phyloP scores from a whole-genome alignment of 2,888 invertebrate genomes.

The Eristalis arbustorum region DNA sequence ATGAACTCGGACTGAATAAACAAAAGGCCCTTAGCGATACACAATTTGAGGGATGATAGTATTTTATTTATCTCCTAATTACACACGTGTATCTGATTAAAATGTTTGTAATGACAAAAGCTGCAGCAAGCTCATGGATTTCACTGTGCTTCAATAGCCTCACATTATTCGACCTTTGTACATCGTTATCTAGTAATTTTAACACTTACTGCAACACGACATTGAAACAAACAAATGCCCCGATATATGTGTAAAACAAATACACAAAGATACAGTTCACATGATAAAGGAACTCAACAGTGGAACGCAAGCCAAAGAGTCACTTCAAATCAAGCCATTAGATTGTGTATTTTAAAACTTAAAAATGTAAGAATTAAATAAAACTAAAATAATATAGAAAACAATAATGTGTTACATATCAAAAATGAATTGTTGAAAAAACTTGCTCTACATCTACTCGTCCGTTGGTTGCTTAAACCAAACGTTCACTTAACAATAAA shows the following conservation, averaged over 20 bases:
- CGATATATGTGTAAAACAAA: background rate
- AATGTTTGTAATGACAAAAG: no score
- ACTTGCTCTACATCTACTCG: no score
- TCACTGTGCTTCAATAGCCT: no score
- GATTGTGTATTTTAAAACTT: background rate
- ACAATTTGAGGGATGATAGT: no score
- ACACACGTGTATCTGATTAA: no score
- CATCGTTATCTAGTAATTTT: no score
- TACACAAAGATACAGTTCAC: background rate
- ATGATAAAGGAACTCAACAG: background rate
- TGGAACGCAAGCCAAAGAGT: background rate
- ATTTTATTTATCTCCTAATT: no score
- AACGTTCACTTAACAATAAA: background rate
- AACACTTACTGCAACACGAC: background rate
- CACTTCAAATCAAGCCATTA: background rate
- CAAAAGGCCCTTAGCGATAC: no score
- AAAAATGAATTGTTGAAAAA: background rate
- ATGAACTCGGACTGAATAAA: no score
- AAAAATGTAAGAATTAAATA: background rate
- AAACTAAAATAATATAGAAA: background rate
- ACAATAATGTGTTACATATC: background rate
- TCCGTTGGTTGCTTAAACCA: background rate
- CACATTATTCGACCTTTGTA: no score
- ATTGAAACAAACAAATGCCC: background rate
- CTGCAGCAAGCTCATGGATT: no score